A percentile compares a stretch with the other conserved stretches of the same genome.
These are phyloP conservation scores for Synaphobranchus kaupii DNA, from an alignment of 2,797 vertebrate genomes.

Conservation along the genomic window DNA sequence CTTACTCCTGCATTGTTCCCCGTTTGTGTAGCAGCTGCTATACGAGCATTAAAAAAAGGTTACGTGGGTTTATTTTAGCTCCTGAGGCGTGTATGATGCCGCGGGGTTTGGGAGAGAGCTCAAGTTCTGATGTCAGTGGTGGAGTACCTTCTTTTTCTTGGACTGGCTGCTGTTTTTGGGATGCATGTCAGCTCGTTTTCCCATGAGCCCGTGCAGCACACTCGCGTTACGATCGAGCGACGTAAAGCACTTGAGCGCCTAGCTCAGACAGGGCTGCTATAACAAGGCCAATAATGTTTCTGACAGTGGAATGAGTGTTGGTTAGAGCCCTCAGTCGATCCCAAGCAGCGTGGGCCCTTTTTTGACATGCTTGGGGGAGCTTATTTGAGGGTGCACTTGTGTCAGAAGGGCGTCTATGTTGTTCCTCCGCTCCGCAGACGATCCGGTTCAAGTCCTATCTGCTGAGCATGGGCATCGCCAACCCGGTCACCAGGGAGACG, in stretches of 20 bases:
- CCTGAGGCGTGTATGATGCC: neutral
- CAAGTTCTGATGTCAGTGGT: neutral
- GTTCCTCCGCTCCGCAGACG: constrained; percentile 68
- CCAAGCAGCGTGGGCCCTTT: neutral
- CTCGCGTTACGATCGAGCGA: neutral
- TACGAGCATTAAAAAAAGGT: neutral
- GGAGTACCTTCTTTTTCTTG: neutral
- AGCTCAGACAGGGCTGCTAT: neutral
- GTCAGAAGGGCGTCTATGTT: neutral
- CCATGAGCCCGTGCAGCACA: neutral
- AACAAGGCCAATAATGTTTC: no score
- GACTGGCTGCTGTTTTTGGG: neutral
- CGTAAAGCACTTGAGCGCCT: neutral
- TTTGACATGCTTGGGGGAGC: neutral
- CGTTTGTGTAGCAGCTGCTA: neutral
- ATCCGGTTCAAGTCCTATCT: constrained; percentile 97
- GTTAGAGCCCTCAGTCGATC: no score
- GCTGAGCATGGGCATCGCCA: constrained; percentile 96
- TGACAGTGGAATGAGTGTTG: neutral
- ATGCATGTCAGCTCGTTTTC: neutral
- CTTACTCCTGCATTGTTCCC: neutral
- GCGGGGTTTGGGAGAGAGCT: neutral
- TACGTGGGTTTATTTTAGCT: neutral
- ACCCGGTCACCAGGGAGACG: constrained; percentile 95
- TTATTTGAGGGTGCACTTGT: neutral